Evolutionary conservation across 37 sponge, comb jelly and placozoan species (phyloP), one percentile per base, ranked within the genome.

Genomic region (Bolinopsis microptera): DNA sequence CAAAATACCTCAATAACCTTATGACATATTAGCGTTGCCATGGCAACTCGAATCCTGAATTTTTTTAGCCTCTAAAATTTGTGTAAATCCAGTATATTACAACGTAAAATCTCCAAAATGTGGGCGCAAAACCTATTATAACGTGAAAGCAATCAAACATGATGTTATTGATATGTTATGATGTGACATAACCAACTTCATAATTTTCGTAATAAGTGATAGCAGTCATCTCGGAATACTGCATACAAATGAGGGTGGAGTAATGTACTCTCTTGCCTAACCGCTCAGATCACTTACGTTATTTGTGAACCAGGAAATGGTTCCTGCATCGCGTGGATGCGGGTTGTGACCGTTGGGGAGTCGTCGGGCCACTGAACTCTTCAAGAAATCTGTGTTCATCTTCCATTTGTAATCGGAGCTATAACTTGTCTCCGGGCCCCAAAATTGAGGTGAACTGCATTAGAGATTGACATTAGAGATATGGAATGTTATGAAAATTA

Each of bases 301-400:
- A 5, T 48, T 13, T 5, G 61, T 86, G n/a, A 86, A 41, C 90
- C 90, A 86, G 2, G 61, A 36, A 8, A 86, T 33, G 31, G 13
- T 22, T 25, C 90, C 18, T 2, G 90, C 90, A 40, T 86, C 90
- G 3, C 90, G 40, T 39, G 90, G 90, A 40, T 86, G 90, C 18
- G 90, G 90, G 90, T 86, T 86, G 61, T 86, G 90, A 18, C 90
- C 90, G 48, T 86, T 86, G n/a, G 90, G 90, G 5, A 86, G 61
- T 39, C 90, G 32, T 39, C 90, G 34, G 0, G 90, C 90, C 2
- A 86, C 90, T 41, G 61, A 36, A 86, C 36, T 33, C 90, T 86
- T 86, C 61, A 86, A 25, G 28, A 33, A 86, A 48, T 86, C 90
- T 16, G 90, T 86, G 90, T 86, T 86, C 90, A 86, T 86, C 61